These are phyloP conservation scores for Rhimphoctona megacephalus DNA, from an alignment of 2,888 invertebrate genomes.

Conservation along the genomic window DNA sequence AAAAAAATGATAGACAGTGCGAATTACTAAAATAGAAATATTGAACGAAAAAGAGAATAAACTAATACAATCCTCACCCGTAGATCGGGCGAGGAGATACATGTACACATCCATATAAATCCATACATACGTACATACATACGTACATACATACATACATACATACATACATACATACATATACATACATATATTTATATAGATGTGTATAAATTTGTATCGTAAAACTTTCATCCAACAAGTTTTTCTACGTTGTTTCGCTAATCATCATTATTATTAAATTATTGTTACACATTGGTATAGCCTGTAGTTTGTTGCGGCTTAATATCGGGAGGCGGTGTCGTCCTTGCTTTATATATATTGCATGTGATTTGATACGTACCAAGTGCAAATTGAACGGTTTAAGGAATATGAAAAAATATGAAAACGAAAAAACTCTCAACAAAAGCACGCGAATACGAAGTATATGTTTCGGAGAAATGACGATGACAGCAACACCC, in stretches of 20 bases:
- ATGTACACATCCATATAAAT: too few species aligned
- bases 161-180: conserved; percentile 8
- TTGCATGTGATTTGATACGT: conserved; percentile 44
- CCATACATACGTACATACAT: conserved; percentile 5
- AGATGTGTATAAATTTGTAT: conserved; percentile 25
- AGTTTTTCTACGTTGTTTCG: conserved; percentile 69
- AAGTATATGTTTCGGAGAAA: neutral
- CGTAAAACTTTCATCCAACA: conserved; percentile 62
- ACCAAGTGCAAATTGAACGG: neutral
- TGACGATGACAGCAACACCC: neutral
- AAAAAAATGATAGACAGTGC: conserved; percentile 4
- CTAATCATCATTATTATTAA: conserved; percentile 65
- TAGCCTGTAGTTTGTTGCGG: conserved; percentile 63
- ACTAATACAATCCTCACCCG: conserved; percentile 59
- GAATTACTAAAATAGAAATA: conserved; percentile 56
- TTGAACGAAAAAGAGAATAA: conserved; percentile 58
- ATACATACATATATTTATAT: conserved; percentile 7
- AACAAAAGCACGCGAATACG: neutral
- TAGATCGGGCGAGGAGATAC: conserved; percentile 66
- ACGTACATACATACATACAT: conserved; percentile 43
- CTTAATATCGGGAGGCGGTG: conserved; percentile 65
- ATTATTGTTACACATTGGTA: conserved; percentile 67
- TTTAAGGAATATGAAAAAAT: neutral
- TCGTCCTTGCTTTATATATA: conserved; percentile 59
- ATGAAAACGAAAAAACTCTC: neutral